Percentiles rank a stretch among this genome's conserved stretches.
These are phyloP conservation scores for Oceanodroma tethys DNA, from an alignment of 2,113 vertebrate genomes.

Conservation along the genomic window DNA sequence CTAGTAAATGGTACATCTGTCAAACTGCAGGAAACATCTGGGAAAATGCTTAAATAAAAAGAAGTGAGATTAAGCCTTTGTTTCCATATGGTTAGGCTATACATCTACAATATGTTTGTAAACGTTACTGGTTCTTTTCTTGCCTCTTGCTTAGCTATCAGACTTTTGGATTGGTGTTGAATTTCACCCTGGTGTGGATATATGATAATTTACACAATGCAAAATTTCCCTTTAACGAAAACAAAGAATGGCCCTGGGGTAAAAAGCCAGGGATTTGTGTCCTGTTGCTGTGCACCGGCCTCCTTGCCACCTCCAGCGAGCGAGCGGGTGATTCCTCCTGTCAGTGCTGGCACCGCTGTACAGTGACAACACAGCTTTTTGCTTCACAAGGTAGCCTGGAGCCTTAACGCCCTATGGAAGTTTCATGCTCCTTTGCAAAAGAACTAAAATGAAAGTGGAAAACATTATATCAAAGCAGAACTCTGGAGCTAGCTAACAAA, in stretches of 20 bases:
- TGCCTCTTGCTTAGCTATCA: not conserved
- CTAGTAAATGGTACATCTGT: constrained; percentile 75
- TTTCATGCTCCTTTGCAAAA: not conserved
- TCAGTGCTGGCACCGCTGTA: not conserved
- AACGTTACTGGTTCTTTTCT: not conserved
- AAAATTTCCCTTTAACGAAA: not conserved
- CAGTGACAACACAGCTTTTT: fast-evolving
- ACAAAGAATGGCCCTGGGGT: fast-evolving
- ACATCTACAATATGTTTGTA: not conserved
- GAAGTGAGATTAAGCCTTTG: constrained; percentile 38
- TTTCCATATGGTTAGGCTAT: constrained; percentile 14
- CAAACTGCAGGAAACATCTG: constrained; percentile 82
- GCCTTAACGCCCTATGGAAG: not conserved
- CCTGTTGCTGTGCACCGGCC: not conserved
- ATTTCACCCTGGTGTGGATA: not conserved
- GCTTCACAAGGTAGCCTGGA: fast-evolving
- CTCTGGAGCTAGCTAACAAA: not conserved
- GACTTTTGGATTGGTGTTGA: not conserved
- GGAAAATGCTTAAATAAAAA: constrained; percentile 66
- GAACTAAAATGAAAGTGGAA: not conserved
- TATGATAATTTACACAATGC: fast-evolving
- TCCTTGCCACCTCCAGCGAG: fast-evolving
- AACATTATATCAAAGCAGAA: not conserved
- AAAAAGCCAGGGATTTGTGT: not conserved
- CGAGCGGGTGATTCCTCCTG: fast-evolving